Evolutionary conservation across 1,140 invertebrate genomes (phyloP).

Genomic region (Heliconius melpomene): DNA sequence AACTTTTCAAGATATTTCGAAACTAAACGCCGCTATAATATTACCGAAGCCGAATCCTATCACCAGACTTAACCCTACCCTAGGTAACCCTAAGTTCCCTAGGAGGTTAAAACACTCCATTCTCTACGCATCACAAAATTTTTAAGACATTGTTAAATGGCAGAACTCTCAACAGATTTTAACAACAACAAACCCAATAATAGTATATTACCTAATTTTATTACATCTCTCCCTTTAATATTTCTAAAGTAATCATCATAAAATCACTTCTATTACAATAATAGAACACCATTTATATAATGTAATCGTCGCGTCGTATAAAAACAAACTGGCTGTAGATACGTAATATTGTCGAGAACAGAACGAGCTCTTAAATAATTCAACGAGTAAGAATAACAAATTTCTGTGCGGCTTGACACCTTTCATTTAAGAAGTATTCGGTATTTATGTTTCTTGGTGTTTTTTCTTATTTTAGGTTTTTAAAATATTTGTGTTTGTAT

Average conservation of each 20-base stretch:
- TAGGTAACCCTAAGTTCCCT: too few species aligned
- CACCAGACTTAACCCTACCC: too few species aligned
- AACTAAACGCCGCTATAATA: too few species aligned
- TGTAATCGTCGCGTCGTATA: conserved; percentile 1
- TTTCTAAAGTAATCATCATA: neutral
- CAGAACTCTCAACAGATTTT: too few species aligned
- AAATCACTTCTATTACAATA: conserved; percentile 12
- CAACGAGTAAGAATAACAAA: conserved; percentile 38
- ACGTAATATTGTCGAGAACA: neutral
- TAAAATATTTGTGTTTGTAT: neutral
- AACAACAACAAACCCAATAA: too few species aligned
- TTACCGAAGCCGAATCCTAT: too few species aligned
- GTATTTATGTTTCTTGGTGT: neutral
- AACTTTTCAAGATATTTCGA: too few species aligned
- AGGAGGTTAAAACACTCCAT: too few species aligned
- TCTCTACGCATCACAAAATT: too few species aligned
- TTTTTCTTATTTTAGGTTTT: neutral
- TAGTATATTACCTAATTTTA: too few species aligned
- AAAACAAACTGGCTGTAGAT: neutral
- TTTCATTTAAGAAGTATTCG: neutral
- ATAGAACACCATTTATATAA: neutral
- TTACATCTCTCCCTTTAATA: neutral
- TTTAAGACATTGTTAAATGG: too few species aligned
- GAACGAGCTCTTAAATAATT: conserved; percentile 36
- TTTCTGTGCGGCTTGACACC: conserved; percentile 23